Evolutionary conservation across 2,113 vertebrate genomes (phyloP), one percentile per base, ranked within the genome.

Genomic region (Emydocephalus ijimae): DNA sequence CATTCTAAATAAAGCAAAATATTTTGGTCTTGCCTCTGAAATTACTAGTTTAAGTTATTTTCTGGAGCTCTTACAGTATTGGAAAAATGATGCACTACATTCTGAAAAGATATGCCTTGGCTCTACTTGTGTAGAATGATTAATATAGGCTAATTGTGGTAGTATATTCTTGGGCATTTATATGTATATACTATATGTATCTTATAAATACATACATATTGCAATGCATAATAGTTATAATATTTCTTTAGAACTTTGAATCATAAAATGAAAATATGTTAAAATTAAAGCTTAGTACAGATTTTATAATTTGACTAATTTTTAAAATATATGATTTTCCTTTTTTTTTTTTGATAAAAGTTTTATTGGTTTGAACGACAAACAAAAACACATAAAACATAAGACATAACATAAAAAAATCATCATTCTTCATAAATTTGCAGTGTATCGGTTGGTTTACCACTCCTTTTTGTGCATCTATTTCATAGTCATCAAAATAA

Each of bases 251-350:
- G 4, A 54, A 85, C 50, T 56, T 5, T 50, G 1, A 94, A 54
- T 29, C 91, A 87, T 89, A 93, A 94, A 91, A 81, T 86, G 24
- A 91, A 81, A 0, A 56, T 48, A 88, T 93, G 29, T 74, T 50
- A 93, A 92, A 57, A 24, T 0, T 92, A 24, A 56, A 64, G 15
- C 55, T 85, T 88, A 95, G 94, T 59, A 92, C 96, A 91, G 56
- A 86, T 95, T 95, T 92, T 96, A 94, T 92, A 89, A n/a, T n/a
- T 2, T 89, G 45, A 24, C 94, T 89, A n/a, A 87, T 18, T 92
- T 3, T 21, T 45, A 1, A n/a, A n/a, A n/a, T n/a, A n/a, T n/a
- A n/a, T n/a, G n/a, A n/a, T n/a, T n/a, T n/a, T n/a, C n/a, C n/a
- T n/a, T n/a, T n/a, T n/a, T n/a, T n/a, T n/a, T n/a, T n/a, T n/a